Evolutionary conservation across 2,797 vertebrate species (phyloP).

Genomic region (Mormyrus proboscirostris): DNA sequence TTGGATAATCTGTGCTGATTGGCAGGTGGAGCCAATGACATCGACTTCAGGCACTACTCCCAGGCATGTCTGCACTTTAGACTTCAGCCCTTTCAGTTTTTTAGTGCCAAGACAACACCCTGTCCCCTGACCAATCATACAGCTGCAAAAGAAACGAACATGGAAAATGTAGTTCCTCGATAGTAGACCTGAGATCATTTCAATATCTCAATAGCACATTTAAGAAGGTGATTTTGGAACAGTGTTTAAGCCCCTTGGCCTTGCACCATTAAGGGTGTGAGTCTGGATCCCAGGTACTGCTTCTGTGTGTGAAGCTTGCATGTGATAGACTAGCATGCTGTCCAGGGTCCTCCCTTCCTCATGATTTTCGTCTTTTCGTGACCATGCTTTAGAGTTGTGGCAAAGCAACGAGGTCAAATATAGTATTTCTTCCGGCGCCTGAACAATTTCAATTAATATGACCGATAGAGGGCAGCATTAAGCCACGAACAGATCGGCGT

Average conservation of each 20-base stretch:
- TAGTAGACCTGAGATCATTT: not conserved
- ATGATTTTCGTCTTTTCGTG: not conserved
- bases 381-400: not conserved
- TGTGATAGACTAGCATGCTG: not conserved
- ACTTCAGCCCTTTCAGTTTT: not conserved
- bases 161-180: not conserved
- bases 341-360: not conserved
- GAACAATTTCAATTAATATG: not conserved
- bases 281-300: not conserved
- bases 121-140: not conserved
- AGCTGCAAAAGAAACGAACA: not conserved
- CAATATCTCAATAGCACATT: not conserved
- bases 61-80: not conserved
- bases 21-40: not conserved
- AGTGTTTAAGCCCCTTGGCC: not conserved
- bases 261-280: not conserved
- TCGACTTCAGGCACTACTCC: not conserved
- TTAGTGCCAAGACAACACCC: not conserved
- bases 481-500: not conserved
- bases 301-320: not conserved
- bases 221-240: not conserved
- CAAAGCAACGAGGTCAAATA: not conserved
- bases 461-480: not conserved
- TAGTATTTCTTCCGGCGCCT: not conserved
- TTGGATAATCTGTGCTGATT: not conserved